Conservation (phyloP, 2,888 invertebrate species). For the Thereva nobilitata region DNA sequence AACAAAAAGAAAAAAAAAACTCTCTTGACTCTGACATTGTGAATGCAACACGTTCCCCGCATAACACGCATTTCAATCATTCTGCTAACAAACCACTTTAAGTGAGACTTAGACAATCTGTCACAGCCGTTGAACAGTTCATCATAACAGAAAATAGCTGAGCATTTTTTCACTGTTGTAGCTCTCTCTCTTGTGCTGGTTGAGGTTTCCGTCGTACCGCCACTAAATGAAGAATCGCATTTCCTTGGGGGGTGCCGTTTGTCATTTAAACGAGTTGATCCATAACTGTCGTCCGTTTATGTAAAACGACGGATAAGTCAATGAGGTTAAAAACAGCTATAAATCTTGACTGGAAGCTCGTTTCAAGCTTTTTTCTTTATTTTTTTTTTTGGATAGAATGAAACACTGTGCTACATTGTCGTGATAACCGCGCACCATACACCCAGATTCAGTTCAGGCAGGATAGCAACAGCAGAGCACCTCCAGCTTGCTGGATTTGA, state of each 20-base stretch:
- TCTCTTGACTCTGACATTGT: no score
- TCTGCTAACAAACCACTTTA: slow-evolving; percentile 1
- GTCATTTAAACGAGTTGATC: slow-evolving; percentile 37
- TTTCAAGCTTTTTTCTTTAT: slow-evolving; percentile 31
- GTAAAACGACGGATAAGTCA: slow-evolving; percentile 42
- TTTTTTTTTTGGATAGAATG: neutral
- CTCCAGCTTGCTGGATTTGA: no score
- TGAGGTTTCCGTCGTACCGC: slow-evolving; percentile 16
- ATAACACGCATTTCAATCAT: no score
- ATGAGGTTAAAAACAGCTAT: slow-evolving; percentile 42
- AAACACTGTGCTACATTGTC: slow-evolving; percentile 12
- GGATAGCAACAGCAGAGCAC: no score
- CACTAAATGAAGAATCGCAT: neutral
- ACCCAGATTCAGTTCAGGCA: neutral
- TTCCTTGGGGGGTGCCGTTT: neutral
- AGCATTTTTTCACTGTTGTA: slow-evolving; percentile 21
- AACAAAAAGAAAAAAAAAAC: no score
- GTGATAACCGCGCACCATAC: slow-evolving; percentile 20
- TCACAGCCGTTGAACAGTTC: slow-evolving; percentile 27
- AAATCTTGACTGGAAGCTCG: slow-evolving; percentile 38
- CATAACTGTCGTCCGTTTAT: slow-evolving; percentile 39
- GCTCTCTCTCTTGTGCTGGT: slow-evolving; percentile 9
- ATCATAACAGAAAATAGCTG: slow-evolving; percentile 22
- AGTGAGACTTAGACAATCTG: slow-evolving; percentile 20
- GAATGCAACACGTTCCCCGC: no score